phyloP scores from a whole-genome alignment of 1,140 invertebrate species.

The Laupala kohalensis region DNA sequence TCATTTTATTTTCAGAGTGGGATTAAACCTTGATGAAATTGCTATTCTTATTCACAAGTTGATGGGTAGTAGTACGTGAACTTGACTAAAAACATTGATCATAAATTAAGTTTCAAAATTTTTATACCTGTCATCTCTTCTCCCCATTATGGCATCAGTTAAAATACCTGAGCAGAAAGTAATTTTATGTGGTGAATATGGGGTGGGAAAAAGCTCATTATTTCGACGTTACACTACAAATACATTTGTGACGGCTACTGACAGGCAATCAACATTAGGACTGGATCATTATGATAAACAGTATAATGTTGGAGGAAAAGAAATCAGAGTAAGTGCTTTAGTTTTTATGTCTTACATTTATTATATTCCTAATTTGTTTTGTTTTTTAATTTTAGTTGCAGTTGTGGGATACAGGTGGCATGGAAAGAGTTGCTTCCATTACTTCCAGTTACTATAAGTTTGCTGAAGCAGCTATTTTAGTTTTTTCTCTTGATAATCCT shows the following conservation, averaged over 20 bases:
- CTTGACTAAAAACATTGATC: no score
- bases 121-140: no score
- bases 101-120: no score
- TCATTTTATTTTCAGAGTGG: no score
- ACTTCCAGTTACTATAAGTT: constrained; percentile 90
- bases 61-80: no score
- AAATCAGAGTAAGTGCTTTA: constrained; percentile 52
- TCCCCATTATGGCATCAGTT: constrained; percentile 70
- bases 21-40: no score
- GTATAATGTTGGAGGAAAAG: constrained; percentile 57
- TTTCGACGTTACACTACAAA: constrained; percentile 83
- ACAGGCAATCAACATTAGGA: constrained; percentile 77
- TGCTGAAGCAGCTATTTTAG: constrained; percentile 78
- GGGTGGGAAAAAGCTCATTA: constrained; percentile 85
- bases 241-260: constrained; percentile 63
- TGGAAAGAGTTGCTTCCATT: constrained; percentile 86
- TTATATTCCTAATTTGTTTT: constrained; percentile 15
- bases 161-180: constrained; percentile 84
- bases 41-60: no score
- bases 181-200: constrained; percentile 88
- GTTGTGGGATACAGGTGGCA: constrained; percentile 86
- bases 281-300: constrained; percentile 78
- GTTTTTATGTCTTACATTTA: background rate
- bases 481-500: constrained; percentile 79
- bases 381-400: constrained; percentile 49